Evolutionary conservation across 2,888 invertebrate genomes (phyloP), one percentile per base, ranked within the genome.

Genomic region (Amblyjoppa fuscipennis): DNA sequence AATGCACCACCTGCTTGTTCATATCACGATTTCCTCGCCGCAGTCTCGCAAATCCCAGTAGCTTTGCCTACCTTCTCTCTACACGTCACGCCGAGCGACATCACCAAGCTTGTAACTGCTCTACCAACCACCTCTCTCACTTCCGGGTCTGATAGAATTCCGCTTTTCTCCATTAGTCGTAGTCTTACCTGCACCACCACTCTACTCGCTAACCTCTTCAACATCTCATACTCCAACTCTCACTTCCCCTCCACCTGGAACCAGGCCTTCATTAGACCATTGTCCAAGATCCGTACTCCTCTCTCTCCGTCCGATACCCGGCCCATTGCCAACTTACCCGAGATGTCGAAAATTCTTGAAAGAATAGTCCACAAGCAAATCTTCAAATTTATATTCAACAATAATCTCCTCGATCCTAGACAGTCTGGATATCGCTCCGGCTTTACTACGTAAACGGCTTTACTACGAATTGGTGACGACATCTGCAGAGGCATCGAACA

Each of bases 381-480:
- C 3, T 2, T 25, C 2, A 20, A 51, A 1, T 49, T 13, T 38
- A 9, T 81, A 3, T 16, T 0, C 1, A 2, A 13, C 0, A n/a
- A 49, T 2, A 1, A 16, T 9, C 2, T 61, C 0, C 70, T 77
- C 0, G 82, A 82, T 53, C 70, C 70, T 0, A 11, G 13, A 1
- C 70, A 82, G 41, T 75, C 77, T 16, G 82, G 70, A 1, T 82
- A 61, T 20, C 49, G 77, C 0, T 1, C 31, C 4, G 41, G 59
- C 11, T 51, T 45, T 25, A 77, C 69, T 20, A 82, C 82, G 5
- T 13, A 75, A 0, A 45, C 82, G 0, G 82, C 76, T 2, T 7
- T 82, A 1, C 49, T 82, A 9, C 41, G 74, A 4, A 16, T 80
- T 2, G 7, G 49, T 0, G 51, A 74, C 2, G 84, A 84, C 51